Evolutionary conservation across 2,113 vertebrate species (phyloP).

Genomic region (Oncorhynchus keta): DNA sequence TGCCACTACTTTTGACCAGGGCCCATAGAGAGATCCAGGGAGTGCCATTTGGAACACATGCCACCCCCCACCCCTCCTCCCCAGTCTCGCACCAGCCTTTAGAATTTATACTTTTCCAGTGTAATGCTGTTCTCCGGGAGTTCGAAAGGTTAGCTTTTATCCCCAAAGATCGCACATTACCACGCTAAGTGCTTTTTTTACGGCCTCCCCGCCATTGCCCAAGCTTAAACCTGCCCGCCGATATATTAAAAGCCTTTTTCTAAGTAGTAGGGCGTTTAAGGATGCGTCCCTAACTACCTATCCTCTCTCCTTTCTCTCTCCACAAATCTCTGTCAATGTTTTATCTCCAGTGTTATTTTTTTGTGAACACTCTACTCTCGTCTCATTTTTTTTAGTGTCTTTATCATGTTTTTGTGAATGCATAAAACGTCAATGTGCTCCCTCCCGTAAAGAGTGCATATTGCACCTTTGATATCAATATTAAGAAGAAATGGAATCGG

Average conservation of each 20-base stretch:
- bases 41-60: no score
- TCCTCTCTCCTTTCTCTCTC: constrained; percentile 17
- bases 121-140: constrained; percentile 55
- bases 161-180: constrained; percentile 68
- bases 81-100: constrained; percentile 9
- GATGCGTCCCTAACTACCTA: constrained; percentile 3
- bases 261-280: constrained; percentile 44
- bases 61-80: background rate
- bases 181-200: constrained; percentile 65
- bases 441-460: constrained; percentile 38
- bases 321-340: constrained; percentile 27
- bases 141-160: constrained; percentile 70
- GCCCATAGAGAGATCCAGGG: no score
- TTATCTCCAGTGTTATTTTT: constrained; percentile 20
- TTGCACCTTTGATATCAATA: constrained; percentile 21
- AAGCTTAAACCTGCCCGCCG: constrained; percentile 50
- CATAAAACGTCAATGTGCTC: constrained; percentile 41
- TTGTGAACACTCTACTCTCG: background rate
- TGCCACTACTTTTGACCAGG: no score
- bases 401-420: constrained; percentile 32
- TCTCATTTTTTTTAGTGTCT: constrained; percentile 12
- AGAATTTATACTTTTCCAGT: constrained; percentile 50
- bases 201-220: constrained; percentile 46
- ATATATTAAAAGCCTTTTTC: constrained; percentile 57
- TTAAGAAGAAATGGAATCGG: constrained; percentile 16